phyloP scores from a whole-genome alignment of 1,140 invertebrate species.

The Drosophila pachea region DNA sequence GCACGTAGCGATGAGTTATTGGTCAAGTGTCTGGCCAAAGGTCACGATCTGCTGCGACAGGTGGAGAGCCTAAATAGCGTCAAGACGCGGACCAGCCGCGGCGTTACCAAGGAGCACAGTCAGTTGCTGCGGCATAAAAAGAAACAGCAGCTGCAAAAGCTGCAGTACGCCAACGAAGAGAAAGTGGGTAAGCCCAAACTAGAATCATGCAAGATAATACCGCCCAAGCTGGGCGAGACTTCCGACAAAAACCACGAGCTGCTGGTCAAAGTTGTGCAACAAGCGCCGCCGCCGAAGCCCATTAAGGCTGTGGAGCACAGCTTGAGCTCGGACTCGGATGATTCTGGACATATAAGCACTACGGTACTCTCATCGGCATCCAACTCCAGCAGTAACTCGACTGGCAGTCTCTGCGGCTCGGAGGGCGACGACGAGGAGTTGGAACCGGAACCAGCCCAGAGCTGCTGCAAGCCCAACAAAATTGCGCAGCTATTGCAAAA shows the following conservation, averaged over 20 bases:
- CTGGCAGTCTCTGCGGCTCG: slow-evolving; percentile 63
- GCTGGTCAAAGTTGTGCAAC: slow-evolving; percentile 66
- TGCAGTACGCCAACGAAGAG: slow-evolving; percentile 72
- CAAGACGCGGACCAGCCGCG: slow-evolving; percentile 46
- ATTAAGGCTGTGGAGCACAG: slow-evolving; percentile 40
- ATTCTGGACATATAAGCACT: slow-evolving; percentile 88
- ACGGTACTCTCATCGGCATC: slow-evolving; percentile 50
- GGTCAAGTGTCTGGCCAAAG: slow-evolving; percentile 76
- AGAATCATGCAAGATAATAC: slow-evolving; percentile 76
- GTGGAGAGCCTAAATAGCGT: slow-evolving; percentile 65
- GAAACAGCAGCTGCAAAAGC: slow-evolving; percentile 54
- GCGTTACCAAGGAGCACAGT: slow-evolving; percentile 55
- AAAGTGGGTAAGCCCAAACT: slow-evolving; percentile 63
- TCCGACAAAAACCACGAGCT: slow-evolving; percentile 72
- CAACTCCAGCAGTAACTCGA: slow-evolving; percentile 59
- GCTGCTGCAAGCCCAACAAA: slow-evolving; percentile 51
- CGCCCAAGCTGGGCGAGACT: slow-evolving; percentile 71
- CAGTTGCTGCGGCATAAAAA: slow-evolving; percentile 55
- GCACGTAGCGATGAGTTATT: slow-evolving; percentile 66
- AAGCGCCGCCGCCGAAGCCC: slow-evolving; percentile 25
- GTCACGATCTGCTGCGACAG: slow-evolving; percentile 74
- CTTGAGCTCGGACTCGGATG: slow-evolving; percentile 82
- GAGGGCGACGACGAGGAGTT: slow-evolving; percentile 38
- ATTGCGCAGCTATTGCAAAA: slow-evolving; percentile 65
- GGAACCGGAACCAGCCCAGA: slow-evolving; percentile 4